Conservation (phyloP, 2,888 invertebrate genomes). For the Teleogryllus oceanicus region DNA sequence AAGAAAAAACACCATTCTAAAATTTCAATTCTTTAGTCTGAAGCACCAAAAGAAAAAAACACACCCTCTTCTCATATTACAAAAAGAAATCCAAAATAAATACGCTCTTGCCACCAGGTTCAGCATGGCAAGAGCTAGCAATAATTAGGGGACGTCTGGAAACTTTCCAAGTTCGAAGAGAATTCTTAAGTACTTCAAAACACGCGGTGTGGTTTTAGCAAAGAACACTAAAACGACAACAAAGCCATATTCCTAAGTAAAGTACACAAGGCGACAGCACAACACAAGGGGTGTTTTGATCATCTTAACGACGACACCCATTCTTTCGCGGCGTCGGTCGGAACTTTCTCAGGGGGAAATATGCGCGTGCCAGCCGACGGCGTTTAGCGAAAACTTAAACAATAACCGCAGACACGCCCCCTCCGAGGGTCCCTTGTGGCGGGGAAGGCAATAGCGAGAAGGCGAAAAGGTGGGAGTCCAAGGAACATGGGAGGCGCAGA, state of each 20-base stretch:
- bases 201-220: not conserved
- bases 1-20: too few species aligned
- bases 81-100: too few species aligned
- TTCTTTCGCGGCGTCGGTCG: not conserved
- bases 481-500: not conserved
- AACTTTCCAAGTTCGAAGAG: not conserved
- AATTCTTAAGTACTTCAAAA: not conserved
- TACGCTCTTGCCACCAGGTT: too few species aligned
- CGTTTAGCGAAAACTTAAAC: conserved; percentile 12
- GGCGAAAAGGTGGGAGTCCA: not conserved
- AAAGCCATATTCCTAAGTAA: not conserved
- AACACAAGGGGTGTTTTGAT: not conserved
- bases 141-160: not conserved
- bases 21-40: too few species aligned
- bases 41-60: too few species aligned
- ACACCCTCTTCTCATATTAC: too few species aligned
- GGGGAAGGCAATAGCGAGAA: not conserved
- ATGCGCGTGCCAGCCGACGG: not conserved
- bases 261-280: conserved; percentile 3
- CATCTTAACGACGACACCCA: not conserved
- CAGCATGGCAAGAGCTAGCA: too few species aligned
- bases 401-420: conserved; percentile 4
- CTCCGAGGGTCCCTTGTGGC: not conserved
- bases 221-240: not conserved
- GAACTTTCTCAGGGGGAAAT: not conserved